These are phyloP conservation scores for Yoshiicerus persimilis DNA, from an alignment of 1,140 invertebrate genomes.

Conservation along the genomic window DNA sequence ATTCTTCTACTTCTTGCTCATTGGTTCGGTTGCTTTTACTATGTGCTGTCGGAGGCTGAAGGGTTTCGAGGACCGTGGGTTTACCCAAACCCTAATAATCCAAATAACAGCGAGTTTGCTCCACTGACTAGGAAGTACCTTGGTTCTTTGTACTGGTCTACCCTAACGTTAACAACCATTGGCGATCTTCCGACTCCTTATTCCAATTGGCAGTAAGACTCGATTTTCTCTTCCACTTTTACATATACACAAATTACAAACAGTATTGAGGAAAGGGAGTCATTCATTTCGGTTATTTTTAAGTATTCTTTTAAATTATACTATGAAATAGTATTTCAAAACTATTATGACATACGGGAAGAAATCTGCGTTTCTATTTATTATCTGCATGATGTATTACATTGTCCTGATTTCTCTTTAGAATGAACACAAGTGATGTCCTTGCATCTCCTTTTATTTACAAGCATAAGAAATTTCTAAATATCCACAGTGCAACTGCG, in stretches of 20 bases:
- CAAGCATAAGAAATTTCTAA: background rate
- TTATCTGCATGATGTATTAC: no score
- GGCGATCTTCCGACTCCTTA: slow-evolving; percentile 91
- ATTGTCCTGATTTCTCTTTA: no score
- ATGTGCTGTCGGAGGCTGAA: slow-evolving; percentile 87
- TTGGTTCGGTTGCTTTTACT: slow-evolving; percentile 98
- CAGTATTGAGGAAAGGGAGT: no score
- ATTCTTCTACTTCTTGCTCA: slow-evolving; percentile 91
- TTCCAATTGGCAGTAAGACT: slow-evolving; percentile 92
- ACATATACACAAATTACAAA: background rate
- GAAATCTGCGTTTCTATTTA: no score
- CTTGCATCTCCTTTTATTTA: no score
- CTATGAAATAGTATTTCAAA: no score
- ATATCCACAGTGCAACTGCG: background rate
- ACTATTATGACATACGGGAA: no score
- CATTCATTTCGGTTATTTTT: no score
- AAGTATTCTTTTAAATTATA: no score
- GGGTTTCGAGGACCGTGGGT: slow-evolving; percentile 43
- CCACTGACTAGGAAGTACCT: slow-evolving; percentile 88
- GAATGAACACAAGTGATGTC: no score
- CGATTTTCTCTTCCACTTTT: background rate
- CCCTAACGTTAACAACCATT: slow-evolving; percentile 93
- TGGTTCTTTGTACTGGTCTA: slow-evolving; percentile 94
- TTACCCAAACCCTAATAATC: slow-evolving; percentile 37
- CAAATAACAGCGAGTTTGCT: slow-evolving; percentile 67